These are phyloP conservation scores for Galago senegalensis DNA, from an alignment of 2,797 vertebrate genomes.

Conservation along the genomic window DNA sequence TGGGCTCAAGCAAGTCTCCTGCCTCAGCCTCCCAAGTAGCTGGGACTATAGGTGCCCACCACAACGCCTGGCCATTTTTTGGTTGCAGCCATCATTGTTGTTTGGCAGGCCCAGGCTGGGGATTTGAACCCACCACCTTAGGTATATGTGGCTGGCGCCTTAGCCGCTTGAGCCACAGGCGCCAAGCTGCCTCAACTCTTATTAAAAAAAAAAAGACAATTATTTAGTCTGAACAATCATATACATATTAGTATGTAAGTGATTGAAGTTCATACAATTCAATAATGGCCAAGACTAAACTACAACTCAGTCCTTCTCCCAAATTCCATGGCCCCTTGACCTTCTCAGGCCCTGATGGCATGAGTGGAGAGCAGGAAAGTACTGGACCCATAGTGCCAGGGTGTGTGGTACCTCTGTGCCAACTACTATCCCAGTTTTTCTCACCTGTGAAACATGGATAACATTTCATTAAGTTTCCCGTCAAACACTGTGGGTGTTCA, in stretches of 20 bases:
- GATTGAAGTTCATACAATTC: constrained; percentile 1
- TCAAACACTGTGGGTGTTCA: background rate
- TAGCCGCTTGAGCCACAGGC: too few species aligned
- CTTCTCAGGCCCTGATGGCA: background rate
- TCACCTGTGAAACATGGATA: background rate
- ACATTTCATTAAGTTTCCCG: background rate
- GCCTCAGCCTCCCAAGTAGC: too few species aligned
- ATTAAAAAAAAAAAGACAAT: too few species aligned
- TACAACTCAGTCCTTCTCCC: background rate
- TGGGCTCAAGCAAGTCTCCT: too few species aligned
- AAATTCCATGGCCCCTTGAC: background rate
- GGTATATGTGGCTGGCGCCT: too few species aligned
- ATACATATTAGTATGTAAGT: background rate
- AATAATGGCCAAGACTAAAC: background rate
- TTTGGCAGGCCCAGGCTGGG: too few species aligned
- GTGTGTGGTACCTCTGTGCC: background rate
- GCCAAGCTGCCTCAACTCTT: too few species aligned
- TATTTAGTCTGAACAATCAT: background rate
- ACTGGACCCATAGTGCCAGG: background rate
- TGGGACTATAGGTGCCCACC: too few species aligned
- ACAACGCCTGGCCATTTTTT: too few species aligned
- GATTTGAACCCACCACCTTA: too few species aligned
- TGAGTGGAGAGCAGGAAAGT: background rate
- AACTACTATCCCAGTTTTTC: background rate
- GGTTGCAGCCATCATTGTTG: too few species aligned